Conservation (phyloP, 2,113 vertebrate species). For the Bettongia penicillata region DNA sequence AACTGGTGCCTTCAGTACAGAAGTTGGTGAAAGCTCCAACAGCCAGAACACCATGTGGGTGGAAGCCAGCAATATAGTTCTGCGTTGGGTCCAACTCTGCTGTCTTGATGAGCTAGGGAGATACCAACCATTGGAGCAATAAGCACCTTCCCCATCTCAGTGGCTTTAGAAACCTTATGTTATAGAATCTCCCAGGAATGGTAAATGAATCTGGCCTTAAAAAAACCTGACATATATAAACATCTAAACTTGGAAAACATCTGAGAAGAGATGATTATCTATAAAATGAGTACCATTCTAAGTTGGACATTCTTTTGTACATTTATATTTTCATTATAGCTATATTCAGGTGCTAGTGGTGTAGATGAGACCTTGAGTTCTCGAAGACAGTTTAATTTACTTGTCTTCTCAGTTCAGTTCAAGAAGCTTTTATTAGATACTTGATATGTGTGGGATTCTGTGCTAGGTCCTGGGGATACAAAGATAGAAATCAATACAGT, state of each 20-base stretch:
- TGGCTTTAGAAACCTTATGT: not conserved
- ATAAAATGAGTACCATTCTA: not conserved
- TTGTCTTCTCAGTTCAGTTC: not conserved
- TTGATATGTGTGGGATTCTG: not conserved
- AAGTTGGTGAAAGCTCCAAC: conserved; percentile 92
- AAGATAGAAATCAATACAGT: not conserved
- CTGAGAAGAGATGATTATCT: not conserved
- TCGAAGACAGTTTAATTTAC: not conserved
- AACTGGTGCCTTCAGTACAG: conserved; percentile 90
- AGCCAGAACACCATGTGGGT: conserved; percentile 94
- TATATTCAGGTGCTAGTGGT: not conserved
- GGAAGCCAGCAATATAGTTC: conserved; percentile 94
- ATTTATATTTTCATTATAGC: not conserved
- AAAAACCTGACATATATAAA: not conserved
- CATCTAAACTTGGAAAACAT: not conserved
- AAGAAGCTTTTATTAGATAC: not conserved
- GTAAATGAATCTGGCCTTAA: not conserved
- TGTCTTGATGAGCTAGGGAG: conserved; percentile 92
- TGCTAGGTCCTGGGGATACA: not conserved
- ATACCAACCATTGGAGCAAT: conserved; percentile 11
- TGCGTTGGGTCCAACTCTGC: conserved; percentile 89
- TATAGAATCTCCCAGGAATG: not conserved
- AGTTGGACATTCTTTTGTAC: not conserved
- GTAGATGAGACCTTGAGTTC: not conserved
- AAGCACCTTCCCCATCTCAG: not conserved